Evolutionary conservation across 2,797 vertebrate genomes (phyloP), one percentile per base, ranked within the genome.

Genomic region (Tapera naevia): DNA sequence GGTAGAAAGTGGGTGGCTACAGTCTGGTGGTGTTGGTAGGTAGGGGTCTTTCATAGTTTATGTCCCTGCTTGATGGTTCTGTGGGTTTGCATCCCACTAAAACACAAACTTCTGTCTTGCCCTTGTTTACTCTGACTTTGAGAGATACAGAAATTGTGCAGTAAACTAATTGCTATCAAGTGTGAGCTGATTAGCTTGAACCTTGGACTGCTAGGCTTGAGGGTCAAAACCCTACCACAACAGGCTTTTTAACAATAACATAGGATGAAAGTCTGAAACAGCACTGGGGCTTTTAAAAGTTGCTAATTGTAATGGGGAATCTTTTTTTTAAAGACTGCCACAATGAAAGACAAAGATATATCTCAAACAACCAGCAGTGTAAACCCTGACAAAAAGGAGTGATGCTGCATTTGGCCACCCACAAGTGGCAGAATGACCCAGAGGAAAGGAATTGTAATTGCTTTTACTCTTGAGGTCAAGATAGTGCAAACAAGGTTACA

Each of bases 21-120:
- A 64, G 74, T 48, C 28, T 0, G 0, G 19, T 0, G 0, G 19
- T 22, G 8, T 27, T 32, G 46, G 8, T 78, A 37, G 78, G 46
- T 16, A 70, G 70, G 23, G 11, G 7, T 21, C 43, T 89, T 37
- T 48, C 74, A 17, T 51, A 61, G 71, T 61, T n/a, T 43, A 30
- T 30, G 35, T 60, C 41, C 70, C 27, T 35, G n/a, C 60, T 30
- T 58, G 74, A 51, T 56, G 64, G 9, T 35, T 72, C 82, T 45
- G 46, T 66, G 80, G 37, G 21, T 81, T 85, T 79, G 11, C 61
- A 24, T 88, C 61, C 78, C 33, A 25, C 27, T 41, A 14, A 71
- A 87, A 41, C 19, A 65, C 13, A 17, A 33, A 45, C 50, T 45
- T 57, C 56, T 39, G 16, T 28, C 64, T 41, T 18, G 1, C 12